Base-by-base conservation (phyloP, 1,140 invertebrate species). In the Tyrophagus putrescentiae region DNA sequence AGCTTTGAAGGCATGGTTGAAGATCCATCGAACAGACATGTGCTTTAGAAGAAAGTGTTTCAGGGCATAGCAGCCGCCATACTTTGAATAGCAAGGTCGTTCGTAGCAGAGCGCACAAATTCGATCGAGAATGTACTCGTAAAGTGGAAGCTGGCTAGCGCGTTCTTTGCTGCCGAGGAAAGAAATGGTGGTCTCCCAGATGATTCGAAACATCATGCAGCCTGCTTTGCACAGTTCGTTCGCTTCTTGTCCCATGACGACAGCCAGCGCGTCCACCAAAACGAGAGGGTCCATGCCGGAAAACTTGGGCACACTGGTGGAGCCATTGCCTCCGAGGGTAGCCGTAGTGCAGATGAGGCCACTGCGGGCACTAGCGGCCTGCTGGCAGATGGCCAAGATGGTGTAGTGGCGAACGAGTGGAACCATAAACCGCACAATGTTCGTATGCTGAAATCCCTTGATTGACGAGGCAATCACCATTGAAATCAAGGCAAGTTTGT, bases 101-200 rank as follows among this genome's bases (percentile, higher is more conserved):
- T 97, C 91, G 72, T 98, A 98, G 68, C 95, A 98, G 0, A 98
- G 70, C 0, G 84, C 79, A 66, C 88, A 92, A 85, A 98, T 91
- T 68, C 84, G 83, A 64, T 97, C 93, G 0, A 88, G 84, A 16
- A 98, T 69, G 72, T 97, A 96, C 68, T 96, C 90, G 79, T 97
- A 91, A 27, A 97, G 72, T 0, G 91, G 91, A 27, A 98, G 70
- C 57, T 84, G 82, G 65, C 89, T 96, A 0, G 92, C 92, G 69
- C 79, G 73, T 67, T 95, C 88, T 68, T 88, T 90, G 16, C 82
- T 84, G 0, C 89, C 88, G 5, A 96, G 76, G 25, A 97, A 83
- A 21, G 80, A 85, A 1, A 83, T 83, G 0, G 91, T 85, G 0
- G 89, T 93, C 64, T 95, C 87, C 34, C 96, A 78, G 64, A 96